Conservation (phyloP, 2,113 vertebrate genomes). For the Tupaia tana region DNA sequence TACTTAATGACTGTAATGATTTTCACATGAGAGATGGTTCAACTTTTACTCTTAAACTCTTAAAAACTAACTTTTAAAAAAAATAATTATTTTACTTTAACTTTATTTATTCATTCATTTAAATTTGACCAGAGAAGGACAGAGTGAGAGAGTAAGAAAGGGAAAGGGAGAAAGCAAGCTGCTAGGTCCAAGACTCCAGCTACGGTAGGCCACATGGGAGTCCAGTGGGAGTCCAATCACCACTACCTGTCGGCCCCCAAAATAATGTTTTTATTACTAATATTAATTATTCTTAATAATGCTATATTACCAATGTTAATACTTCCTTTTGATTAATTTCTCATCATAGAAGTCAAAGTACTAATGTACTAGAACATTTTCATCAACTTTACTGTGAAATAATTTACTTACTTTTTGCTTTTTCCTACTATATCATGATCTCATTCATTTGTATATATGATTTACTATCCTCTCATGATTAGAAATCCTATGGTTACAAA, state of each 20-base stretch:
- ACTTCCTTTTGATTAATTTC: conserved; percentile 13
- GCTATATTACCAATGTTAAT: too few relatives aligned
- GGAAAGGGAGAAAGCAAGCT: too few relatives aligned
- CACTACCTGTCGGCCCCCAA: too few relatives aligned
- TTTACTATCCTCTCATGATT: neutral
- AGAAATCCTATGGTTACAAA: neutral
- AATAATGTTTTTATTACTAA: too few relatives aligned
- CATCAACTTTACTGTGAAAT: conserved; percentile 21
- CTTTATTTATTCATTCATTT: too few relatives aligned
- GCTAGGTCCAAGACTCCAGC: too few relatives aligned
- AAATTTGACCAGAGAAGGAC: too few relatives aligned
- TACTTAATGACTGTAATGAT: neutral
- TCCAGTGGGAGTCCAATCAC: too few relatives aligned
- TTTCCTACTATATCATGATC: neutral
- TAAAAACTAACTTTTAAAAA: neutral
- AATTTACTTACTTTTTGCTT: neutral
- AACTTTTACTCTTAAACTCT: conserved; percentile 4
- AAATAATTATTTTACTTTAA: too few relatives aligned
- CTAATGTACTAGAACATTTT: neutral
- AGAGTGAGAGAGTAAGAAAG: too few relatives aligned
- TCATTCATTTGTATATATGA: neutral
- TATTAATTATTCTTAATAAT: too few relatives aligned
- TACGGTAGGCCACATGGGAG: too few relatives aligned
- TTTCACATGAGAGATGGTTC: conserved; percentile 9
- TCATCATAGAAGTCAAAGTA: conserved; percentile 4